Evolutionary conservation across 2,888 invertebrate species (phyloP), one percentile per base, ranked within the genome.

Genomic region (Volucella bombylans): DNA sequence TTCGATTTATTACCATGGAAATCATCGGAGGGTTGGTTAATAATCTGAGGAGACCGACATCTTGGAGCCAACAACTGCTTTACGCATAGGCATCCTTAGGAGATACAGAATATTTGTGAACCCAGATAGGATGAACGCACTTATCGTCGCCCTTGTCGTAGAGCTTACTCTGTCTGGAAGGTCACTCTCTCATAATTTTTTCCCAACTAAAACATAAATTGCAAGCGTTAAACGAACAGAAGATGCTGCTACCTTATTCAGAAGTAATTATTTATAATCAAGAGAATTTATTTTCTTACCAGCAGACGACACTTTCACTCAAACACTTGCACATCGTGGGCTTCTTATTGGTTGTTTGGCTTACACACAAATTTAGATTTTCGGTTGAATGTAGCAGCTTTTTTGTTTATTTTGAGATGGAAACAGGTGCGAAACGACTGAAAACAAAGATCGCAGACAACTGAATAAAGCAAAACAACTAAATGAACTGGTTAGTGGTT

Each of bases 241-340:
- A 45, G 54, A 59, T 59, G 65, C 71, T 54, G 45, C 65, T 71
- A 76, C 77, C 49, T 76, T 71, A 65, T 55, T 12, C 1, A 39
- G 65, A 47, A 65, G 45, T 65, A 47, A 14, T 57, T 72, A 47
- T 6, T 61, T 41, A 23, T 8, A 45, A 43, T 62, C 1, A 38
- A 61, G n/a, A 4, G 8, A 23, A 47, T 49, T 61, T 49, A 8
- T 49, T 73, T 74, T 71, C 85, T 81, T 85, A 85, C 85, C 85
- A 85, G 68, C 85, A 85, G 31, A 54, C 85, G 12, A 81, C 71
- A 55, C 57, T 76, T 80, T 85, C 80, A 61, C 72, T 68, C 39
- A 85, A 38, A n/a, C 85, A 85, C 54, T 85, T 85, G 85, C 85
- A 85, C 85, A 85, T 85, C 64, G 43, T 68, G 65, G 39, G 11